Evolutionary conservation across 2,888 invertebrate genomes (phyloP).

Genomic region (Caenorhabditis angaria): DNA sequence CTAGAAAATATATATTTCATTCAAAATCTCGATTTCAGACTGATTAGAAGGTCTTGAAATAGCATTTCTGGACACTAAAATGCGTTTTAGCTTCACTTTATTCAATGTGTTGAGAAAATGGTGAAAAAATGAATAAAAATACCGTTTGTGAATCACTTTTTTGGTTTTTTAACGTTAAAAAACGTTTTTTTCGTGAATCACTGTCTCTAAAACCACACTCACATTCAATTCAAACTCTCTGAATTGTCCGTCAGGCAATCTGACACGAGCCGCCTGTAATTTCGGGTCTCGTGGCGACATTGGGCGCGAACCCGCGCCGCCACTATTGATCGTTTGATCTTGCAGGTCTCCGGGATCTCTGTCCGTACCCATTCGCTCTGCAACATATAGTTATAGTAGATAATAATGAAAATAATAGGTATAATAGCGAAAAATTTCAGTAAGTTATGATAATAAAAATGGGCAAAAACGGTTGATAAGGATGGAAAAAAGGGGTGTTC

Average conservation of each 20-base stretch:
- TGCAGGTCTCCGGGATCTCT: constrained; percentile 46
- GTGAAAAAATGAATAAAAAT: too few relatives aligned
- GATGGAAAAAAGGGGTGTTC: constrained; percentile 1
- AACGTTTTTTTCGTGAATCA: not conserved
- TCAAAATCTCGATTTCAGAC: too few relatives aligned
- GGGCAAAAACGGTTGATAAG: not conserved
- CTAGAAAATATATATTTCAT: too few relatives aligned
- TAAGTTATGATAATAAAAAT: too few relatives aligned
- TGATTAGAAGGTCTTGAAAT: too few relatives aligned
- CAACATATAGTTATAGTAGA: too few relatives aligned
- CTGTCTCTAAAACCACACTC: constrained; percentile 18
- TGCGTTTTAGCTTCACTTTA: too few relatives aligned
- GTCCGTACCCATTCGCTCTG: constrained; percentile 50
- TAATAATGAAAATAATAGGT: too few relatives aligned
- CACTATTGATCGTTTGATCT: constrained; percentile 8
- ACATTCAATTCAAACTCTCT: constrained; percentile 64
- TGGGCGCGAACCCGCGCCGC: constrained; percentile 8
- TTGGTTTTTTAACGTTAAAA: too few relatives aligned
- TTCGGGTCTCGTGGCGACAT: constrained; percentile 40
- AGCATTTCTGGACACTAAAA: too few relatives aligned
- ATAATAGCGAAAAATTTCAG: not conserved
- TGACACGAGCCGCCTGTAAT: constrained; percentile 57
- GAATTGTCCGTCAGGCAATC: constrained; percentile 57
- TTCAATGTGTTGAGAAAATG: too few relatives aligned
- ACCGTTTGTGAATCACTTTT: too few relatives aligned